phyloP scores from a whole-genome alignment of 1,140 invertebrate species.

The Euura lappo region DNA sequence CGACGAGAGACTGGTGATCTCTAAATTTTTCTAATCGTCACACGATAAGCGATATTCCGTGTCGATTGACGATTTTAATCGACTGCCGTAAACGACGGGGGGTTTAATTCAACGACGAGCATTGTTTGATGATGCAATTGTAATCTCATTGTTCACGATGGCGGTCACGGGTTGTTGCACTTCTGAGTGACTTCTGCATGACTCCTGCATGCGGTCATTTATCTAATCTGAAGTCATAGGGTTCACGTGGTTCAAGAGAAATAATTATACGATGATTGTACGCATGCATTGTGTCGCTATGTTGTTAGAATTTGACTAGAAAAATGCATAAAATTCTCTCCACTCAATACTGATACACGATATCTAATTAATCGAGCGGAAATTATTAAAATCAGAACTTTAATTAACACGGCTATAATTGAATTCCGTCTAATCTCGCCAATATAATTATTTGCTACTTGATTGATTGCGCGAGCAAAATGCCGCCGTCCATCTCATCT shows the following conservation, averaged over 20 bases:
- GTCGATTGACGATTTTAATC: too few relatives aligned
- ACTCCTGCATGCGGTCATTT: conserved; percentile 42
- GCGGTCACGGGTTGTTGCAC: conserved; percentile 42
- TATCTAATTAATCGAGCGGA: conserved; percentile 25
- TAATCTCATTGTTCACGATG: conserved; percentile 46
- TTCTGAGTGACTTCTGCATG: conserved; percentile 38
- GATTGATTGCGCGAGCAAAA: too few relatives aligned
- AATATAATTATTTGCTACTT: too few relatives aligned
- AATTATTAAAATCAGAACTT: background rate
- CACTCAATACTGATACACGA: background rate
- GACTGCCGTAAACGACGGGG: too few relatives aligned
- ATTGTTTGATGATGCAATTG: background rate
- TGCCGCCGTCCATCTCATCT: too few relatives aligned
- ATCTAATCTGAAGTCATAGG: conserved; percentile 40
- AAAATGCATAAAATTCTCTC: too few relatives aligned
- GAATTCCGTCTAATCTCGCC: too few relatives aligned
- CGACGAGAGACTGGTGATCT: background rate
- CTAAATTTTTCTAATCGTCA: background rate
- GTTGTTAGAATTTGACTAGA: background rate
- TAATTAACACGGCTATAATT: too few relatives aligned
- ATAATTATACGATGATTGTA: background rate
- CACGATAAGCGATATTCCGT: background rate
- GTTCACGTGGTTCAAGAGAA: conserved; percentile 17
- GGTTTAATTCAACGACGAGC: background rate
- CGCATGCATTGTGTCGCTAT: background rate